phyloP scores from a whole-genome alignment of 2,113 vertebrate species.

The Gyps fulvus region DNA sequence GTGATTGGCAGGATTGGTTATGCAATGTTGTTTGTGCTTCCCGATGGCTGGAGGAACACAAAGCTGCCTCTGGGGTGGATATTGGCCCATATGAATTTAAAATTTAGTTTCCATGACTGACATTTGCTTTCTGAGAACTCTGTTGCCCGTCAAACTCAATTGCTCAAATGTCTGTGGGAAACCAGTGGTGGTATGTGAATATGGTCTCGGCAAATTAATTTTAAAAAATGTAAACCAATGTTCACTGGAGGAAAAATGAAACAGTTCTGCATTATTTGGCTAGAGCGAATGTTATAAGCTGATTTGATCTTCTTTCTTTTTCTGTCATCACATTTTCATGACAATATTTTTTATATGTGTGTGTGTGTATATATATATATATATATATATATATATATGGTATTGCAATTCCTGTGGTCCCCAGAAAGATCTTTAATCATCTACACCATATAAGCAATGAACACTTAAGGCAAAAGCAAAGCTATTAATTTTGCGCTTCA shows the following conservation, averaged over 20 bases:
- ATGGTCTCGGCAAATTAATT: not conserved
- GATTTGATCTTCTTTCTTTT: not conserved
- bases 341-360: not conserved
- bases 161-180: slow-evolving; percentile 49
- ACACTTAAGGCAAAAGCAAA: slow-evolving; percentile 4
- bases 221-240: not conserved
- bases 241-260: not conserved
- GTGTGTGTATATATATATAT: not conserved
- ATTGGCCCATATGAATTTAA: not conserved
- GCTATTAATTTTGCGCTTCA: not conserved
- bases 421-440: not conserved
- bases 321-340: not conserved
- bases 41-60: not conserved
- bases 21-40: not conserved
- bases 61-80: slow-evolving; percentile 3
- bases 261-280: slow-evolving; percentile 8
- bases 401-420: not conserved
- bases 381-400: not conserved
- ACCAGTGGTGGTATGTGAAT: not conserved
- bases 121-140: slow-evolving; percentile 8
- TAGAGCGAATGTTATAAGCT: not conserved
- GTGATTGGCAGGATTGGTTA: not conserved
- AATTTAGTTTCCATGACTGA: slow-evolving; percentile 10
- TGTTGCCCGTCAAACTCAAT: slow-evolving; percentile 30
- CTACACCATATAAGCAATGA: not conserved